phyloP scores from a whole-genome alignment of 2,113 vertebrate species.

The Kryptolebias marmoratus region DNA sequence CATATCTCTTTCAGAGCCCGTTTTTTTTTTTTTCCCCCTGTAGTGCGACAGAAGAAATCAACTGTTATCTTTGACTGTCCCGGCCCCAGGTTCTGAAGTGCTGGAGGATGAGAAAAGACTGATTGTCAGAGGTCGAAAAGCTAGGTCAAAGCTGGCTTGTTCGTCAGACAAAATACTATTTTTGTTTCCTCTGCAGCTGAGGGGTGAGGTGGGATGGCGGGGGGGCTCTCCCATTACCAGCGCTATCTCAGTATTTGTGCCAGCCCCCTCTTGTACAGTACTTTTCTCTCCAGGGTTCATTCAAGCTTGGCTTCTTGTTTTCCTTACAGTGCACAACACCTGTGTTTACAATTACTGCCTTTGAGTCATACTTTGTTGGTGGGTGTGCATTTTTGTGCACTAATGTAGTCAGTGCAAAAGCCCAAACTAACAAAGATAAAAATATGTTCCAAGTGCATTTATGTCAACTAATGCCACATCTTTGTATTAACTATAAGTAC shows the following conservation, averaged over 20 bases:
- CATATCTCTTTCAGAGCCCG: constrained; percentile 58
- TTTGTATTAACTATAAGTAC: background rate
- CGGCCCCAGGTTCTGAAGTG: constrained; percentile 79
- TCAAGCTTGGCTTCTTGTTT: constrained; percentile 76
- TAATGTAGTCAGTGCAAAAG: constrained; percentile 5
- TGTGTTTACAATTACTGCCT: constrained; percentile 41
- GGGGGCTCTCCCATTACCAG: constrained; percentile 74
- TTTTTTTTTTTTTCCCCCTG: constrained; percentile 53
- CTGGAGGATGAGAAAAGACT: constrained; percentile 90
- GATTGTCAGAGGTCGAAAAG: constrained; percentile 97
- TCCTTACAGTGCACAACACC: constrained; percentile 43
- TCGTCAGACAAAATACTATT: constrained; percentile 94
- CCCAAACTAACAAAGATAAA: background rate
- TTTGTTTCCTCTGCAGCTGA: constrained; percentile 91
- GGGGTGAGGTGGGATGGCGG: constrained; percentile 80
- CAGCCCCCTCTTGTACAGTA: constrained; percentile 82
- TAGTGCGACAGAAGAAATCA: constrained; percentile 83
- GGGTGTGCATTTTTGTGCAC: constrained; percentile 19
- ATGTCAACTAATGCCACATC: background rate
- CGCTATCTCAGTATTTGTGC: constrained; percentile 83
- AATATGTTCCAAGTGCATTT: background rate
- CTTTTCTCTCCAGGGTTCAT: constrained; percentile 82
- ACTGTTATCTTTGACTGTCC: constrained; percentile 81
- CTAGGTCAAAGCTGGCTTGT: constrained; percentile 92
- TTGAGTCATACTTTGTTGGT: constrained; percentile 16